Base-by-base conservation (phyloP, 2,888 invertebrate species). In the Zhuqinia jingwanae region DNA sequence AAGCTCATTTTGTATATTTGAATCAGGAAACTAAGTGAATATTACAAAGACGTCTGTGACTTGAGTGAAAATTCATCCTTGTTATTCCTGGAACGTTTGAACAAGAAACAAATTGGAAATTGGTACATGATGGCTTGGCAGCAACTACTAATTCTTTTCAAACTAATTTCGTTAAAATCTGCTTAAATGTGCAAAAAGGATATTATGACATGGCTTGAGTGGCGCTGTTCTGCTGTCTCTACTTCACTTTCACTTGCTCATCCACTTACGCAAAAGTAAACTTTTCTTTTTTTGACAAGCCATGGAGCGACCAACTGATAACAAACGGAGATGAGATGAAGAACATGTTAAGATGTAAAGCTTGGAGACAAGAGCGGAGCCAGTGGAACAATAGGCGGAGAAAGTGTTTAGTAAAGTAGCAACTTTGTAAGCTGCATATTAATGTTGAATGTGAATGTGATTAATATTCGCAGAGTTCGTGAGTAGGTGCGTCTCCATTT, bases 131-230 rank as follows among this genome's bases (percentile, higher is more conserved):
- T 63, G 2, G 63, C 0, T 13, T 6, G n/a, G 6, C 22, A 25
- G 10, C 5, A 58, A 25, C 10, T 11, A 25, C 6, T n/a, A n/a
- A n/a, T n/a, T 58, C 25, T 60, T 60, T 2, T 25, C 6, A 63
- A 63, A 63, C 30, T 63, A 63, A 63, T 63, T 63, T 30, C 63
- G 63, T 63, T 63, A 63, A 63, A 63, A 63, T 63, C 63, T 63
- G 63, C 63, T 63, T 30, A 30, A 63, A 15, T 63, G 63, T 30
- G 63, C 63, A 63, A 63, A 63, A 58, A 58, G 11, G 25, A 25
- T 15, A 0, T 2, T 22, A 60, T 63, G 63, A 63, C 63, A 63
- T 63, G 63, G 30, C 30, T 63, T 63, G 63, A 63, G n/a, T 63
- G 63, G 30, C 30, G 63, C 36, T 30, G 63, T 50, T 13, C 15